These are phyloP conservation scores for Xenopus borealis DNA, from an alignment of 2,113 vertebrate species.

Conservation along the genomic window DNA sequence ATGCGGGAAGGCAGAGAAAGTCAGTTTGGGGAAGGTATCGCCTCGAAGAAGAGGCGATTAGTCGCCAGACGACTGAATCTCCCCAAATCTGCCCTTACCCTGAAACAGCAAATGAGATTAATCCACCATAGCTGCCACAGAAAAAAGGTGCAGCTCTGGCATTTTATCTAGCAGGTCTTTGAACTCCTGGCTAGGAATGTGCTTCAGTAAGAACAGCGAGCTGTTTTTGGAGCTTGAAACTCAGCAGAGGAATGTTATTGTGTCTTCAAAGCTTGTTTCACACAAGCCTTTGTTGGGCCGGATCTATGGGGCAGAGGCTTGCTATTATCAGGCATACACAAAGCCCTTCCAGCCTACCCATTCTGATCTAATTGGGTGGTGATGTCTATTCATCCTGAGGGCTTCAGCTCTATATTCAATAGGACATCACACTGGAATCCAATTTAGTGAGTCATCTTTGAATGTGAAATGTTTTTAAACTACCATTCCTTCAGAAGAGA, in stretches of 20 bases:
- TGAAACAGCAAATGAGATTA: conserved; percentile 11
- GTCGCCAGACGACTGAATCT: too few relatives aligned
- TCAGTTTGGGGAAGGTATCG: too few relatives aligned
- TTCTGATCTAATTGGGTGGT: conserved; percentile 58
- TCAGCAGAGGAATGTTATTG: conserved; percentile 67
- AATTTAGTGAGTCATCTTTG: conserved; percentile 24
- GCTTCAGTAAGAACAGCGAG: conserved; percentile 68
- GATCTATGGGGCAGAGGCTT: conserved; percentile 57
- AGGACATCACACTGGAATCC: conserved; percentile 33
- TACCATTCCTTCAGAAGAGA: background rate
- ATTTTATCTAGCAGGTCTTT: conserved; percentile 66
- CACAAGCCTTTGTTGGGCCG: conserved; percentile 56
- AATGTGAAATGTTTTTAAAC: background rate
- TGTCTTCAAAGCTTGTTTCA: conserved; percentile 69
- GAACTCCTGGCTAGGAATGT: conserved; percentile 72
- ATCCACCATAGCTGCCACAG: conserved; percentile 6
- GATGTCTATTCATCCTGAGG: conserved; percentile 41
- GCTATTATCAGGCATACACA: conserved; percentile 57
- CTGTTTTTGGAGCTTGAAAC: conserved; percentile 65
- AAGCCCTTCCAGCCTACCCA: conserved; percentile 55
- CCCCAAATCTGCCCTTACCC: too few relatives aligned
- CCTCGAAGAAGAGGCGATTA: too few relatives aligned
- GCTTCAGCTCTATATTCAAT: conserved; percentile 34
- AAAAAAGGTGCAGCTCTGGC: conserved; percentile 57
- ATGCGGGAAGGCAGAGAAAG: too few relatives aligned